Evolutionary conservation across 35 echinoderm and acorn worm genomes (phyloP).

Genomic region (Lytechinus pictus): DNA sequence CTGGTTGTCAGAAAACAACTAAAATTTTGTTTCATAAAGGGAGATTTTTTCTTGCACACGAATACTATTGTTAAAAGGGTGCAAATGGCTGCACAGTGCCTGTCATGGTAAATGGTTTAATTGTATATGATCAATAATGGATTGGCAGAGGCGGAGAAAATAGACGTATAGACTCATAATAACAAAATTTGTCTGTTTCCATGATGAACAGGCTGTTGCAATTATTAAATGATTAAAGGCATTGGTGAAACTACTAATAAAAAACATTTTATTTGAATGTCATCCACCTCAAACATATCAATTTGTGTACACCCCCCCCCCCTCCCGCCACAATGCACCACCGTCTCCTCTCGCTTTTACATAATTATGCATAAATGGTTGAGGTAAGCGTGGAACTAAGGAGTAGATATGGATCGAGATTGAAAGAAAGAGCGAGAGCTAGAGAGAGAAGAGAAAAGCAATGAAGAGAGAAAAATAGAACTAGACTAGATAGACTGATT

Average conservation of each 20-base stretch:
- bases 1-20: neutral
- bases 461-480: neutral
- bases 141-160: neutral
- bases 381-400: neutral
- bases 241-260: neutral
- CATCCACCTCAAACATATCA: neutral
- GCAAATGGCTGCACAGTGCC: neutral
- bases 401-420: neutral
- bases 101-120: neutral
- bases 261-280: neutral
- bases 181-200: neutral
- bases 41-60: neutral
- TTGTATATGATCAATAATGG: neutral
- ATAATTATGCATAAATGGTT: too few relatives aligned
- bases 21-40: neutral
- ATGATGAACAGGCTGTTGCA: neutral
- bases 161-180: neutral
- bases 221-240: neutral
- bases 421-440: neutral
- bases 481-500: neutral
- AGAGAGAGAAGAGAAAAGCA: neutral
- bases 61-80: neutral
- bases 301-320: neutral
- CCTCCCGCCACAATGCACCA: neutral
- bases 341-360: too few relatives aligned